Percentiles rank a stretch among this genome's conserved stretches.
phyloP scores from a whole-genome alignment of 1,140 invertebrate species.

The Lepidurus arcticus region DNA sequence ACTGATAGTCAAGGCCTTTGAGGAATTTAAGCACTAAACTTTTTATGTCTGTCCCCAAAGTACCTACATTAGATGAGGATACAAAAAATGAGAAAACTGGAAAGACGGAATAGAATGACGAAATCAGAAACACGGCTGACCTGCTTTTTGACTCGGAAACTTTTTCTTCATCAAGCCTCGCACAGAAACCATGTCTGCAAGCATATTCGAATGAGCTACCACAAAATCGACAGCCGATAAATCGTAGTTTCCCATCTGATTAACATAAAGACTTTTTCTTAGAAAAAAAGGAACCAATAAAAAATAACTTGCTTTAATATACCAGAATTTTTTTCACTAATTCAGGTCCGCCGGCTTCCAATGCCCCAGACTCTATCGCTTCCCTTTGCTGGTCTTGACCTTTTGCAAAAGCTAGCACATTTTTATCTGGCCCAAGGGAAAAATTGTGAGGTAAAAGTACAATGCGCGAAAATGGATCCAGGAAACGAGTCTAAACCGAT shows the following conservation, averaged over 20 bases:
- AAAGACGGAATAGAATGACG: conserved; percentile 23
- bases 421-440: conserved; percentile 20
- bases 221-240: conserved; percentile 65
- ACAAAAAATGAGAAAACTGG: conserved; percentile 30
- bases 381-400: conserved; percentile 50
- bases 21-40: conserved; percentile 56
- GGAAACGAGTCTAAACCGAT: background rate
- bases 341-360: conserved; percentile 58
- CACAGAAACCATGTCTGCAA: conserved; percentile 64
- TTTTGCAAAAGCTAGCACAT: conserved; percentile 62
- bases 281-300: conserved; percentile 27
- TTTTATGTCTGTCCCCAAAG: conserved; percentile 57
- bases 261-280: background rate
- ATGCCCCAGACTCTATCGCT: conserved; percentile 61
- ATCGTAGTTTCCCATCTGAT: conserved; percentile 58
- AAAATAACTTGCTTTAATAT: background rate
- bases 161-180: conserved; percentile 66
- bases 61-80: conserved; percentile 44
- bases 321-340: conserved; percentile 68
- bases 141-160: conserved; percentile 61
- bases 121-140: conserved; percentile 40
- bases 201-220: conserved; percentile 67
- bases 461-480: conserved; percentile 8
- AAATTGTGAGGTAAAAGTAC: conserved; percentile 34
- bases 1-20: conserved; percentile 60